phyloP scores from a whole-genome alignment of 2,797 vertebrate species.

The Characodon lateralis region DNA sequence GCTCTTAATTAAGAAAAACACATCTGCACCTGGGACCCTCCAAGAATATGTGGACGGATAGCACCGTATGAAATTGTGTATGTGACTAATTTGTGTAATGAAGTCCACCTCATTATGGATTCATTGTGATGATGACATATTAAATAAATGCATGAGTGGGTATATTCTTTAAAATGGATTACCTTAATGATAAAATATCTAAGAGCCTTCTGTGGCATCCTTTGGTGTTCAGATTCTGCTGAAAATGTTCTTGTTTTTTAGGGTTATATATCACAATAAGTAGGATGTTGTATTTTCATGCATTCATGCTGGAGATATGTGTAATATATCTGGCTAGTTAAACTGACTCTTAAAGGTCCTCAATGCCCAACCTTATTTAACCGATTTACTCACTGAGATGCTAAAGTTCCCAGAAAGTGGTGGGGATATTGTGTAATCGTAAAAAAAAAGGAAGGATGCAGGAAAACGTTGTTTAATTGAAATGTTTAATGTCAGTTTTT shows the following conservation, averaged over 20 bases:
- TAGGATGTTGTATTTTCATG: background rate
- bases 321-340: background rate
- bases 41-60: slow-evolving; percentile 45
- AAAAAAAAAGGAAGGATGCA: background rate
- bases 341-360: background rate
- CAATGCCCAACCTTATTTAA: background rate
- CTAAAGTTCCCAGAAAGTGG: background rate
- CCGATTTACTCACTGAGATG: background rate
- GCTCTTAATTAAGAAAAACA: slow-evolving; percentile 74
- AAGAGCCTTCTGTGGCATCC: slow-evolving; percentile 1
- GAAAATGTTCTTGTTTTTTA: background rate
- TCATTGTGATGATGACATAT: slow-evolving; percentile 65
- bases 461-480: background rate
- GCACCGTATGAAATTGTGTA: slow-evolving; percentile 29
- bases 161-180: slow-evolving; percentile 20
- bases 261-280: background rate
- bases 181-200: slow-evolving; percentile 26
- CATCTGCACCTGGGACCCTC: slow-evolving; percentile 72
- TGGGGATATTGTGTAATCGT: background rate
- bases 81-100: slow-evolving; percentile 64
- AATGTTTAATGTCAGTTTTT: background rate
- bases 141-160: slow-evolving; percentile 59
- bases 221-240: slow-evolving; percentile 1
- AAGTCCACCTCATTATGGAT: slow-evolving; percentile 63
- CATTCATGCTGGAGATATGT: no score